These are phyloP conservation scores for Micoletzkya japonica DNA, from an alignment of 2,888 invertebrate species.

Conservation along the genomic window DNA sequence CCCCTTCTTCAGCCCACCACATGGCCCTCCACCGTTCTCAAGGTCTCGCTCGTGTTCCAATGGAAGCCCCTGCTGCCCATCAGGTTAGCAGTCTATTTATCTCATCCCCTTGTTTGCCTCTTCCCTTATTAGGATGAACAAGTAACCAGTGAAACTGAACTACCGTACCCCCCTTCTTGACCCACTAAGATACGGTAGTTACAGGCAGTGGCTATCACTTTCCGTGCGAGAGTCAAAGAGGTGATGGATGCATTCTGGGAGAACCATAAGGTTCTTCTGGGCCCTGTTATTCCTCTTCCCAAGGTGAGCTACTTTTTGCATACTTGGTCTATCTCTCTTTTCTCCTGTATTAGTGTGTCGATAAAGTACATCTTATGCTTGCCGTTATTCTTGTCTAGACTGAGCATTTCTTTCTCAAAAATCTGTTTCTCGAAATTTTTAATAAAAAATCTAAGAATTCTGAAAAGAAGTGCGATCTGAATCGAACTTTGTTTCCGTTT, in stretches of 20 bases:
- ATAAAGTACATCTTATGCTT: too few relatives aligned
- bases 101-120: too few relatives aligned
- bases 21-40: constrained; percentile 20
- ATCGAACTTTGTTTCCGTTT: too few relatives aligned
- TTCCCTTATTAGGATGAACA: background rate
- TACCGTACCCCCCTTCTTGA: background rate
- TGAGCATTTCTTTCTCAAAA: too few relatives aligned
- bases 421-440: too few relatives aligned
- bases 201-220: constrained; percentile 13
- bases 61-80: constrained; percentile 14
- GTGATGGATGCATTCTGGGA: constrained; percentile 22
- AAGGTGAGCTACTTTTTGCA: background rate
- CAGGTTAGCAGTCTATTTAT: constrained; percentile 2
- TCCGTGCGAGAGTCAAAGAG: constrained; percentile 8
- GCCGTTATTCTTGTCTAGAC: too few relatives aligned
- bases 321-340: too few relatives aligned
- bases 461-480: too few relatives aligned
- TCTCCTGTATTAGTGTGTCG: too few relatives aligned
- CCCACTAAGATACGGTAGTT: too few relatives aligned
- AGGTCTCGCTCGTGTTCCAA: constrained; percentile 13
- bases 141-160: background rate
- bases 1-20: background rate
- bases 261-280: constrained; percentile 5
- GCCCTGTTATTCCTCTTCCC: constrained; percentile 19
- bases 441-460: too few relatives aligned